Evolutionary conservation across 2,797 vertebrate genomes (phyloP).

Genomic region (Neosilurus hyrtlii): DNA sequence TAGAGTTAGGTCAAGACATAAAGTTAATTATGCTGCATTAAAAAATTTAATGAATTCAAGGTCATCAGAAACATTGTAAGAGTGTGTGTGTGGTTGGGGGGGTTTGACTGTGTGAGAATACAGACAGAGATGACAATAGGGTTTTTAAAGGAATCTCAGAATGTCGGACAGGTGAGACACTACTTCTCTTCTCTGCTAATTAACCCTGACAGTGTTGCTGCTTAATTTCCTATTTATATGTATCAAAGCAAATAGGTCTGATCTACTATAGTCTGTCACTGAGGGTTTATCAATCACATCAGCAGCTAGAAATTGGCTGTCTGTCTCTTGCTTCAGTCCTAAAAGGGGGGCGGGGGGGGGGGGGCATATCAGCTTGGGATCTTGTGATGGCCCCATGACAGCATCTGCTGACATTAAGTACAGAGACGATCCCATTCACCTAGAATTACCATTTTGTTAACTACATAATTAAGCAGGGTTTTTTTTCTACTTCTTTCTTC

Average conservation of each 20-base stretch:
- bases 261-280: constrained; percentile 83
- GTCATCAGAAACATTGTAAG: no score
- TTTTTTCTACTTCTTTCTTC: constrained; percentile 44
- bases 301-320: constrained; percentile 75
- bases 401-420: constrained; percentile 69
- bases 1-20: no score
- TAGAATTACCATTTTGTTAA: constrained; percentile 32
- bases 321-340: constrained; percentile 66
- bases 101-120: constrained; percentile 38
- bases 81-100: constrained; percentile 25
- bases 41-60: no score
- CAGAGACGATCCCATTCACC: constrained; percentile 64
- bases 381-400: constrained; percentile 75
- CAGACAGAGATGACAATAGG: constrained; percentile 81
- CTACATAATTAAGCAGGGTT: constrained; percentile 49
- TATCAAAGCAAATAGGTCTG: constrained; percentile 78
- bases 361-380: constrained; percentile 76
- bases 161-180: constrained; percentile 82
- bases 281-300: constrained; percentile 88
- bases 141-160: constrained; percentile 81
- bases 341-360: no score
- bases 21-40: no score
- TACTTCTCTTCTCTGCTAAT: constrained; percentile 82
- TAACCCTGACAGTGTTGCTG: constrained; percentile 88
- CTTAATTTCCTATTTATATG: constrained; percentile 89